Evolutionary conservation across 2,113 vertebrate species (phyloP), one percentile per base, ranked within the genome.

Genomic region (Datnioides undecimradiatus): DNA sequence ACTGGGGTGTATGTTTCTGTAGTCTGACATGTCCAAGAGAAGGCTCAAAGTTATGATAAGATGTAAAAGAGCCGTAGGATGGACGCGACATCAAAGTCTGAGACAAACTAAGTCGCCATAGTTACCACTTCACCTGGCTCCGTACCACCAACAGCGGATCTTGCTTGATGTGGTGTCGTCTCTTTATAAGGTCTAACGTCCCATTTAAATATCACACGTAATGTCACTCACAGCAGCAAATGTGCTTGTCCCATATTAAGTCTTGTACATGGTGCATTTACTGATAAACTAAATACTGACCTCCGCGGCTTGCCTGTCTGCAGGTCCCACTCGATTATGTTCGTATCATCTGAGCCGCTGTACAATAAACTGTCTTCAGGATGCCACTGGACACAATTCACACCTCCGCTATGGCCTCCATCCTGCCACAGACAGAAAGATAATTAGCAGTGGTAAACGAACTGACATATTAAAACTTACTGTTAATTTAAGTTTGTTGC

Each of bases 381-480:
- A 79, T 99, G 97, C 97, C 98, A 99, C 91, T 97, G 95, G 72
- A 98, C 94, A 83, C 96, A 97, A 85, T 97, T 98, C 52, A 99
- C 96, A 85, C 89, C 95, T 76, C 82, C 96, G 78, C 95, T 96
- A 64, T 99, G 98, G 57, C 96, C 96, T 85, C 96, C 98, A 58
- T 94, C 96, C 98, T 99, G 70, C 2, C 54, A 80, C 51, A 54
- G 16, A 86, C 7, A 46, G 11, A 58, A 34, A 45, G 55, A 41
- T 1, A 23, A 31, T 49, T 65, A 48, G 19, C 13, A 52, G 38
- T 9, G 41, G 16, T n/a, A 29, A 34, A 12, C 9, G 16, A 23
- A n/a, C 27, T 4, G 17, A 6, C 3, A 8, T 6, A 3, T 8
- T n/a, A 33, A 17, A 27, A 29, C 3, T 12, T 4, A 41, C n/a